Evolutionary conservation across 2,888 invertebrate species (phyloP).

Genomic region (Apotomis turbidana): DNA sequence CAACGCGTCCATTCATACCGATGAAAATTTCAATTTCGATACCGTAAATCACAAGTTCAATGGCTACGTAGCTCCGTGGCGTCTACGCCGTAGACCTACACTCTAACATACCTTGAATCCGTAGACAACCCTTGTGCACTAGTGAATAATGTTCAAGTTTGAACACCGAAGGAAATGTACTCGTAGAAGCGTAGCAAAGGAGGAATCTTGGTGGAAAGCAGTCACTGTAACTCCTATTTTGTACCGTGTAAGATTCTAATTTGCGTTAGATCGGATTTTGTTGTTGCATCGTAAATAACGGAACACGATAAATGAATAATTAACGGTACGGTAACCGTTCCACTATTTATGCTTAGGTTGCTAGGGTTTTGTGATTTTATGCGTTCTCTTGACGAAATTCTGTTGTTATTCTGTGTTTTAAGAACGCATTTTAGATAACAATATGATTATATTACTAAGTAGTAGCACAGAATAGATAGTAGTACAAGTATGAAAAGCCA

Average conservation of each 20-base stretch:
- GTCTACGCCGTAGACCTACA: conserved; percentile 16
- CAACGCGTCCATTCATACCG: conserved; percentile 2
- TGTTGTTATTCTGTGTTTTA: conserved; percentile 8
- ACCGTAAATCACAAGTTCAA: conserved; percentile 51
- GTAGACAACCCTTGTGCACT: not conserved
- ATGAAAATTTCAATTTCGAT: conserved; percentile 48
- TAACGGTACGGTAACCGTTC: conserved; percentile 49
- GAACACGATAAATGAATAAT: conserved; percentile 53
- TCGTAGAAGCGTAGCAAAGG: conserved; percentile 15
- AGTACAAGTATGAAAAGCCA: too few relatives aligned
- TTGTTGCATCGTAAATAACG: conserved; percentile 50
- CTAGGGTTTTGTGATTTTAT: conserved; percentile 46
- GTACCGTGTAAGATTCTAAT: not conserved
- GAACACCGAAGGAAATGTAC: not conserved
- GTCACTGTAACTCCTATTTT: not conserved
- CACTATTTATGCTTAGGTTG: conserved; percentile 43
- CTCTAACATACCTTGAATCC: not conserved
- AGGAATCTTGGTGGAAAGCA: not conserved
- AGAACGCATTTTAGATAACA: not conserved
- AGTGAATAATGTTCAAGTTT: conserved; percentile 1
- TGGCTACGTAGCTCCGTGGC: conserved; percentile 53
- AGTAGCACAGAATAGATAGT: too few relatives aligned
- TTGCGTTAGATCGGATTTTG: not conserved
- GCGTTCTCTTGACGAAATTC: conserved; percentile 38
- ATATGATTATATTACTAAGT: too few relatives aligned